Evolutionary conservation across 35 echinoderm and acorn worm genomes (phyloP).

Genomic region (Apostichopus californicus): DNA sequence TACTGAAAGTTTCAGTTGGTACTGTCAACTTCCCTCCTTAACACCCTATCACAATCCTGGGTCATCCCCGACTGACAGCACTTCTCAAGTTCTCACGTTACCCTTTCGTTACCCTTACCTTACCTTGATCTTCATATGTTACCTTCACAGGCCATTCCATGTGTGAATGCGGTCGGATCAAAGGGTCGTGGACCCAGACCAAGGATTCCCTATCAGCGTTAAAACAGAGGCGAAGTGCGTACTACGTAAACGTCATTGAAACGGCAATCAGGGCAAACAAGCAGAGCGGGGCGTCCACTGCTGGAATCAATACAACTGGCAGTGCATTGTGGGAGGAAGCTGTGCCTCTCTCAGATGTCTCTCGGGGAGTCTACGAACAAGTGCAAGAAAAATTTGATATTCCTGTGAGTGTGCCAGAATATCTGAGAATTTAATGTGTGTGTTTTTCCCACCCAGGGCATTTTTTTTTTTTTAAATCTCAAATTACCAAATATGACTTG

Average conservation of each 20-base stretch:
- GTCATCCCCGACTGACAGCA: too few relatives aligned
- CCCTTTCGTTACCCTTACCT: too few relatives aligned
- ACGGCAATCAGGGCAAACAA: not conserved
- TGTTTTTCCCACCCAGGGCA: too few relatives aligned
- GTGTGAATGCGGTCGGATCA: conserved; percentile 26
- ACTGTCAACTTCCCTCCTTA: too few relatives aligned
- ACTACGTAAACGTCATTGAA: conserved; percentile 6
- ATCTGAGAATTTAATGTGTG: too few relatives aligned
- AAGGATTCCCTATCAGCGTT: not conserved
- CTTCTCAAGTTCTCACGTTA: too few relatives aligned
- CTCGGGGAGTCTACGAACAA: not conserved
- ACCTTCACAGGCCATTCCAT: not conserved
- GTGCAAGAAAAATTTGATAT: conserved; percentile 33
- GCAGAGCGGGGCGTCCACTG: not conserved
- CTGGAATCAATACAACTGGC: not conserved
- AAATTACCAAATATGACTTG: too few relatives aligned
- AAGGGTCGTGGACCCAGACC: not conserved
- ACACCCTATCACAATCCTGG: too few relatives aligned
- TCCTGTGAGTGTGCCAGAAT: not conserved
- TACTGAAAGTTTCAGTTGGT: too few relatives aligned
- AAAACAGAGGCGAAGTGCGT: not conserved
- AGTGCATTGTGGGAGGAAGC: conserved; percentile 29
- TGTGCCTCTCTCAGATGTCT: not conserved
- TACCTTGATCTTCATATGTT: not conserved
- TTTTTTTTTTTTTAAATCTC: too few relatives aligned